Conservation (phyloP, 2,888 invertebrate genomes). For the Papilio demoleus region DNA sequence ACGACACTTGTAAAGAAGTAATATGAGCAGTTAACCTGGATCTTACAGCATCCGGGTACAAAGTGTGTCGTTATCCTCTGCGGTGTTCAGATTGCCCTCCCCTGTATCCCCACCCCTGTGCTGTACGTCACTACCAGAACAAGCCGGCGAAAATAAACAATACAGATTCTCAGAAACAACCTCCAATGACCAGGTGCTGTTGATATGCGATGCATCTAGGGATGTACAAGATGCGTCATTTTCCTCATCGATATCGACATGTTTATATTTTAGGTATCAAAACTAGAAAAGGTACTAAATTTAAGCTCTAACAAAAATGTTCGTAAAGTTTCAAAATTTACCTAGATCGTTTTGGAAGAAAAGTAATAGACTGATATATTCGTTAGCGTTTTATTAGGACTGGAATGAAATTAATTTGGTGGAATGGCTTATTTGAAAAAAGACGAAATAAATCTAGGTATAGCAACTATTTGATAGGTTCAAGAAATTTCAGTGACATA, state of each 20-base stretch:
- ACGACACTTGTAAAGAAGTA: slow-evolving; percentile 10
- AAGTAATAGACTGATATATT: background rate
- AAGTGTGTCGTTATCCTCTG: slow-evolving; percentile 33
- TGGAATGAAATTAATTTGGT: too few relatives aligned
- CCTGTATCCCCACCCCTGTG: background rate
- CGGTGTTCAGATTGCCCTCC: slow-evolving; percentile 11
- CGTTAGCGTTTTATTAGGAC: too few relatives aligned
- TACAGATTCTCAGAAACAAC: slow-evolving; percentile 52
- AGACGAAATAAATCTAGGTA: too few relatives aligned
- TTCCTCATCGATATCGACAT: slow-evolving; percentile 34
- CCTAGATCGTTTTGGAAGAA: too few relatives aligned
- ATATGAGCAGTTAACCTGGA: slow-evolving; percentile 15
- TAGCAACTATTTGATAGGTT: background rate
- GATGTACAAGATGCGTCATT: background rate
- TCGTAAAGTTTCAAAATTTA: background rate
- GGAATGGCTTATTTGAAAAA: too few relatives aligned
- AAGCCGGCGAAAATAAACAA: slow-evolving; percentile 61
- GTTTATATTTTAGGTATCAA: background rate
- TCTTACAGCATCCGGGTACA: slow-evolving; percentile 5
- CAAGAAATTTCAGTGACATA: slow-evolving; percentile 7
- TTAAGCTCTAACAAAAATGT: background rate
- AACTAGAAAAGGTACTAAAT: background rate
- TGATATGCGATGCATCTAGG: slow-evolving; percentile 46
- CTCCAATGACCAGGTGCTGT: slow-evolving; percentile 56
- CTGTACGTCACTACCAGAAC: slow-evolving; percentile 32